These are phyloP conservation scores for Ostrea denselamellosa DNA, from an alignment of 1,140 invertebrate species.

Conservation along the genomic window DNA sequence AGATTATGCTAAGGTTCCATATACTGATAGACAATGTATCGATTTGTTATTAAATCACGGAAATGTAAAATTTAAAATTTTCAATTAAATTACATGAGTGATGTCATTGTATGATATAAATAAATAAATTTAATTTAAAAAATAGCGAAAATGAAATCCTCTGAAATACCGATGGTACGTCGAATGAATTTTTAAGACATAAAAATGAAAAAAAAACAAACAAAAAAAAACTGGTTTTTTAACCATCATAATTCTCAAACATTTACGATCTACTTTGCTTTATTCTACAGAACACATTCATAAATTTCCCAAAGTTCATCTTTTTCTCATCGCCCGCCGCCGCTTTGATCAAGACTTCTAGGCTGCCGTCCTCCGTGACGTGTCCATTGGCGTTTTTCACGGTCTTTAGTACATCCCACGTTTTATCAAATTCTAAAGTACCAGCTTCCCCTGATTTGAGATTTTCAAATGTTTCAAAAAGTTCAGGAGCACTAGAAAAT, in stretches of 20 bases:
- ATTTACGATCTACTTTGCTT: slow-evolving; percentile 53
- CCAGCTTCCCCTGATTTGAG: slow-evolving; percentile 57
- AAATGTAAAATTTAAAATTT: too few species aligned
- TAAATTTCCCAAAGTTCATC: slow-evolving; percentile 71
- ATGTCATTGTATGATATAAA: too few species aligned
- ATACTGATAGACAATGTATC: too few species aligned
- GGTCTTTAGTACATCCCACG: slow-evolving; percentile 60
- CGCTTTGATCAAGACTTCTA: slow-evolving; percentile 39
- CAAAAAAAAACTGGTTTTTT: background rate
- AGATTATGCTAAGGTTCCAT: too few species aligned
- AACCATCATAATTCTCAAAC: background rate
- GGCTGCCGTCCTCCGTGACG: background rate
- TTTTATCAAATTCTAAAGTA: slow-evolving; percentile 57
- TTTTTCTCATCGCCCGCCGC: slow-evolving; percentile 60
- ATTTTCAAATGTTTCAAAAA: slow-evolving; percentile 62
- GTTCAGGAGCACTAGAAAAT: slow-evolving; percentile 62
- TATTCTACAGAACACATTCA: slow-evolving; percentile 66
- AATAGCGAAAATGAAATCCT: too few species aligned
- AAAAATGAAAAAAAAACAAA: background rate
- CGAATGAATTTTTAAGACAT: too few species aligned
- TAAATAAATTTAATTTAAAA: too few species aligned
- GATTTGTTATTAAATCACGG: too few species aligned
- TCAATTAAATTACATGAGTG: too few species aligned
- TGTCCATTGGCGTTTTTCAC: slow-evolving; percentile 55
- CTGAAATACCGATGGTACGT: too few species aligned